Evolutionary conservation across 2,797 vertebrate genomes (phyloP).

Genomic region (Scomberomorus guttatus): DNA sequence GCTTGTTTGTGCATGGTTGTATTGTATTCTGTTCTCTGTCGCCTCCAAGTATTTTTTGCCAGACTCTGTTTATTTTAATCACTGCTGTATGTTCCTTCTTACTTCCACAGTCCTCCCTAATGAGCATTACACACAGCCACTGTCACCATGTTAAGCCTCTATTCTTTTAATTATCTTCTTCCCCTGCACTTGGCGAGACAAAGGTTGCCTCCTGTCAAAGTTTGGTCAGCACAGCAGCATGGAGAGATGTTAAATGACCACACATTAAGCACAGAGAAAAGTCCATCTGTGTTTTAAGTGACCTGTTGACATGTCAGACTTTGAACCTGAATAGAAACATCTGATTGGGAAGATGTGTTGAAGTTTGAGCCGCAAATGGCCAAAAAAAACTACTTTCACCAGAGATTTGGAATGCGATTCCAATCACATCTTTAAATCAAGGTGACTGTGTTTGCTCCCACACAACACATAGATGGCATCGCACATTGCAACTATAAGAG

Average conservation of each 20-base stretch:
- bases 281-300: constrained; percentile 19
- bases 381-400: not conserved
- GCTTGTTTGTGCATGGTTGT: not conserved
- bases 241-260: constrained; percentile 31
- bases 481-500: constrained; percentile 4
- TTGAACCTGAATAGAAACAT: constrained; percentile 1
- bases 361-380: not conserved
- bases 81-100: not conserved
- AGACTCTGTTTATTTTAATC: constrained; percentile 1
- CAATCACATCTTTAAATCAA: constrained; percentile 6
- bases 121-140: constrained; percentile 44
- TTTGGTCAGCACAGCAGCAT: not conserved
- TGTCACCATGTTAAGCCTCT: constrained; percentile 40
- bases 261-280: constrained; percentile 28
- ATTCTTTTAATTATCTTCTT: constrained; percentile 54
- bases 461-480: constrained; percentile 31
- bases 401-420: not conserved
- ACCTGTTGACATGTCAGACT: constrained; percentile 8
- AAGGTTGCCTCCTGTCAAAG: constrained; percentile 32
- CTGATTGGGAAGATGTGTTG: not conserved
- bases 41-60: not conserved
- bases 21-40: not conserved
- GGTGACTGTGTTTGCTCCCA: constrained; percentile 23
- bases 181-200: constrained; percentile 8
- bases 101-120: constrained; percentile 46